Base-by-base conservation (phyloP, 1,140 invertebrate species). In the Hermatobates lingyangjiaoensis region DNA sequence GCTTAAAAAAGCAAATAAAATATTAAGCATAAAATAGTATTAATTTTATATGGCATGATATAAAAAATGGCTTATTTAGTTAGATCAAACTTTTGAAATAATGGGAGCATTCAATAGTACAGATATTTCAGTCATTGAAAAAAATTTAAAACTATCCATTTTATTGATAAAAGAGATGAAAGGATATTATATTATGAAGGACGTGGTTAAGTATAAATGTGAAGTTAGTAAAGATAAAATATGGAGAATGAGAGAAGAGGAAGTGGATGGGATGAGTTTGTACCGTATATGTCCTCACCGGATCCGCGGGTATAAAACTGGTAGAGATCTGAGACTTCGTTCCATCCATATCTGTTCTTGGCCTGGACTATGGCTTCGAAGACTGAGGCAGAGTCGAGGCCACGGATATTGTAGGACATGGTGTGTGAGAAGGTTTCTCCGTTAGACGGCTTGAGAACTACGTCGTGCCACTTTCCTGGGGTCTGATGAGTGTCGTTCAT, bases 401-500 rank as follows among this genome's bases (percentile, higher is more conserved):
- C 67, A 14, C 66, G 63, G 54, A 81, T 74, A 64, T 67, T 67
- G 62, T 73, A 71, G 3, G 68, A 71, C 62, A 76, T 72, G 51
- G 68, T 64, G 57, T 74, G 70, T 52, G 68, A 66, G 47, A 68
- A 62, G 23, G 68, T 69, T 52, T 68, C 66, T 34, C 66, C 62
- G 52, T 69, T 65, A 14, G 60, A 54, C 0, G 60, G 60, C n/a
- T 59, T 58, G 1, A 66, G 54, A 15, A 64, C 58, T 12, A 78
- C 69, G 60, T 82, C 80, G 56, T 81, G 79, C 80, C 80, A 83
- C 51, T 77, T 73, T 0, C 79, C 79, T 0, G 77, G 77, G 61
- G 75, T 72, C 61, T 80, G 77, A 63, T 77, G 79, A 1, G 79
- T 74, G 57, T 80, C 75, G 64, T 83, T 83, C 59, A 78, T 74